Conservation (phyloP, 2,888 invertebrate species). For the Villa cingulata region DNA sequence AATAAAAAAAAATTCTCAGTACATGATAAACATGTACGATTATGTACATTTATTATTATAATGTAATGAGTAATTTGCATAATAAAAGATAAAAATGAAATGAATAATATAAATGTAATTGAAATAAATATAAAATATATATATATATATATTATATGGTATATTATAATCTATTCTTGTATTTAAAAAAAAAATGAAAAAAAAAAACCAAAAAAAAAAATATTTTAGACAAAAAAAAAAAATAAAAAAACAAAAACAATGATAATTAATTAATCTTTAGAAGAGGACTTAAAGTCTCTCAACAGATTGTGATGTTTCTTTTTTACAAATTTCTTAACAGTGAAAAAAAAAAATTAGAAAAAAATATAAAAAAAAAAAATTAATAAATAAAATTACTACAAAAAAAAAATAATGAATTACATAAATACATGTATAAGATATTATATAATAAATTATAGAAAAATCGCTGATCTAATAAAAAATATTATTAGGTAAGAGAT, state of each 20-base stretch:
- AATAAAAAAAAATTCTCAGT: constrained; percentile 4
- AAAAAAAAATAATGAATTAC: too few relatives aligned
- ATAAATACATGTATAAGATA: too few relatives aligned
- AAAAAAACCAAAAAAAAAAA: background rate
- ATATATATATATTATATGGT: constrained; percentile 4
- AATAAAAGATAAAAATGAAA: too few relatives aligned
- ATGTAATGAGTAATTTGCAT: too few relatives aligned
- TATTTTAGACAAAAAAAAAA: constrained; percentile 4
- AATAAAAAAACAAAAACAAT: too few relatives aligned
- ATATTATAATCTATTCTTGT: background rate
- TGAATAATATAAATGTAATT: too few relatives aligned
- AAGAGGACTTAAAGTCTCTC: constrained; percentile 9
- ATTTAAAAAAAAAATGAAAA: constrained; percentile 1
- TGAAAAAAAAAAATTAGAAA: constrained; percentile 9
- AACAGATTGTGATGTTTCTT: constrained; percentile 8
- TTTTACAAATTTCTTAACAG: constrained; percentile 9
- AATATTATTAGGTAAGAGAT: background rate
- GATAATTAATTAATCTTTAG: constrained; percentile 9
- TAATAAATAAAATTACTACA: too few relatives aligned
- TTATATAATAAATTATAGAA: background rate
- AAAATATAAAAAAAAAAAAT: background rate
- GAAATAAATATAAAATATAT: constrained; percentile 6
- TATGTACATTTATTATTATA: too few relatives aligned
- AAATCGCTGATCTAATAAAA: background rate
- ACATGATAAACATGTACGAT: background rate